Conservation (phyloP, 2,888 invertebrate genomes). For the Zonitis immaculata region DNA sequence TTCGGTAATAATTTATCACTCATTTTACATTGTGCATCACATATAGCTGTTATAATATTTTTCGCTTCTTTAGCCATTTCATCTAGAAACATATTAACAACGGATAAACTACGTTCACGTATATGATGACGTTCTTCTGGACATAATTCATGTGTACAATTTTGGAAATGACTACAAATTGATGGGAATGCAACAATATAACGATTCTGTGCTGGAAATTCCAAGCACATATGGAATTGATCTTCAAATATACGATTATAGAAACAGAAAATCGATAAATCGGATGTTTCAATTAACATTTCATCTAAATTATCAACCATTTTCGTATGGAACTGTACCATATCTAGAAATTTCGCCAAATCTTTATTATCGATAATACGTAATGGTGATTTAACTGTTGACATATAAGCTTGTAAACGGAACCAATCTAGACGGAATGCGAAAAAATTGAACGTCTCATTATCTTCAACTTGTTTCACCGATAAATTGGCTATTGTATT, state of each 20-base stretch:
- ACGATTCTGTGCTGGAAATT: slow-evolving; percentile 97
- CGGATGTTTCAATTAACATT: slow-evolving; percentile 93
- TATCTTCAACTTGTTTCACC: slow-evolving; percentile 95
- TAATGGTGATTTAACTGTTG: slow-evolving; percentile 74
- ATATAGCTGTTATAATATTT: slow-evolving; percentile 96
- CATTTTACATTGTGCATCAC: slow-evolving; percentile 97
- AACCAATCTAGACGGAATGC: slow-evolving; percentile 94
- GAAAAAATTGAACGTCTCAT: slow-evolving; percentile 92
- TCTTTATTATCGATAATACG: slow-evolving; percentile 79
- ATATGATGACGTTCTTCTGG: slow-evolving; percentile 98
- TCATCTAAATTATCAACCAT: slow-evolving; percentile 98
- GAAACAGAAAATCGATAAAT: slow-evolving; percentile 96
- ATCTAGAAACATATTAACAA: slow-evolving; percentile 95
- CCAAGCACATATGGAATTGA: slow-evolving; percentile 97
- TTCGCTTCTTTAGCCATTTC: slow-evolving; percentile 99
- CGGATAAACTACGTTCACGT: slow-evolving; percentile 88
- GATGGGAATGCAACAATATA: slow-evolving; percentile 97
- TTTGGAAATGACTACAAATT: slow-evolving; percentile 96
- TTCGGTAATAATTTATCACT: slow-evolving; percentile 93
- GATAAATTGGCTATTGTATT: slow-evolving; percentile 80
- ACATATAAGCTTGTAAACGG: slow-evolving; percentile 90
- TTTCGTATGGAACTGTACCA: slow-evolving; percentile 93
- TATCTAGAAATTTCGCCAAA: slow-evolving; percentile 88
- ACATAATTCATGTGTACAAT: slow-evolving; percentile 95
- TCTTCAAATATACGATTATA: slow-evolving; percentile 96